Evolutionary conservation across 1,140 invertebrate genomes (phyloP).

Genomic region (Callitettix versicolor): DNA sequence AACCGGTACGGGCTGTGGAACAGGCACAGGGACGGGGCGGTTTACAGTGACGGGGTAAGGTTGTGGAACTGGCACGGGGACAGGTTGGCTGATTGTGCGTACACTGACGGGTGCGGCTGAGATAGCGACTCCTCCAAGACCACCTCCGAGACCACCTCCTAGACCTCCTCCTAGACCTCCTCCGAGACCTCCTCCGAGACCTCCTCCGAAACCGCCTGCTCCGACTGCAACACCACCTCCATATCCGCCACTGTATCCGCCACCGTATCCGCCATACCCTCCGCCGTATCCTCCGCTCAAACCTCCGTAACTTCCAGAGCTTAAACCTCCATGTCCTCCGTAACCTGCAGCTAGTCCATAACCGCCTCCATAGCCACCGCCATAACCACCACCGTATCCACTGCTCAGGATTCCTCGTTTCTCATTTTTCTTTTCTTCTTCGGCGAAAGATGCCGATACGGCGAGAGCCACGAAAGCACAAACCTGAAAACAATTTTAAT

Average conservation of each 20-base stretch:
- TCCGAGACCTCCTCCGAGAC: not conserved
- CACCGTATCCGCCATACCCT: not conserved
- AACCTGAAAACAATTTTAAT: slow-evolving; percentile 11
- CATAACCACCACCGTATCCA: slow-evolving; percentile 5
- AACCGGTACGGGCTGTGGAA: slow-evolving; percentile 17
- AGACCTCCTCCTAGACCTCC: not conserved
- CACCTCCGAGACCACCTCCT: not conserved
- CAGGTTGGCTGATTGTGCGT: slow-evolving; percentile 11
- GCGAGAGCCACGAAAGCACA: slow-evolving; percentile 1
- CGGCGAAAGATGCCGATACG: not conserved
- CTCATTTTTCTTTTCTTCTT: slow-evolving; percentile 12
- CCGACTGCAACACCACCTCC: not conserved
- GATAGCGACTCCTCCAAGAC: slow-evolving; percentile 1
- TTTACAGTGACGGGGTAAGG: slow-evolving; percentile 18
- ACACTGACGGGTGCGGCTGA: slow-evolving; percentile 5
- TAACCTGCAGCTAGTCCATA: not conserved
- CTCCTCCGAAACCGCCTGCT: slow-evolving; percentile 1
- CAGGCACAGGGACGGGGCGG: slow-evolving; percentile 18
- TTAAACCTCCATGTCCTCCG: not conserved
- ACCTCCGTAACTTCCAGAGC: not conserved
- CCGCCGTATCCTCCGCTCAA: not conserved
- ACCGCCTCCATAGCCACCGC: slow-evolving; percentile 1
- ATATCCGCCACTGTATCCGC: not conserved
- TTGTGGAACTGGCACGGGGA: slow-evolving; percentile 15
- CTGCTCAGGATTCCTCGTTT: slow-evolving; percentile 6